Evolutionary conservation across 2,113 vertebrate species (phyloP).

Genomic region (Esox niger): DNA sequence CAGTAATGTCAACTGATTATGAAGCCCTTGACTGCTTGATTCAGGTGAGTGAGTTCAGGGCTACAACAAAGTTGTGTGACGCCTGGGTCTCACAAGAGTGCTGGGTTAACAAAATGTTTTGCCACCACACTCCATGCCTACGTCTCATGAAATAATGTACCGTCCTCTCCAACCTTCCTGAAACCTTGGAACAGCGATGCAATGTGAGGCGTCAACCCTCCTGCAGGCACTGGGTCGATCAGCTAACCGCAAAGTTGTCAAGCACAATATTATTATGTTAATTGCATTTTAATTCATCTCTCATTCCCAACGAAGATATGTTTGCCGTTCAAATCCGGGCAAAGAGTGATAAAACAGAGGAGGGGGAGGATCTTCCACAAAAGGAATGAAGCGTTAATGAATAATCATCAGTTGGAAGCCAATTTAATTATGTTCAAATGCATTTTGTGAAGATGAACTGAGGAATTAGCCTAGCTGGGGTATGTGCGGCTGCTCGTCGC

Average conservation of each 20-base stretch:
- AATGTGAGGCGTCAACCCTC: background rate
- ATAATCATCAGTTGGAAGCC: slow-evolving; percentile 85
- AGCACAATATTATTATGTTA: background rate
- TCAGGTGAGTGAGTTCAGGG: too few relatives aligned
- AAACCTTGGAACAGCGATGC: background rate
- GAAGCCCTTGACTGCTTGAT: too few relatives aligned
- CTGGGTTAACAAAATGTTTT: too few relatives aligned
- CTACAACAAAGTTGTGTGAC: too few relatives aligned
- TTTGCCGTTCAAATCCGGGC: slow-evolving; percentile 71
- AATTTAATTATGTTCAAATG: slow-evolving; percentile 89
- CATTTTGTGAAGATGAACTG: slow-evolving; percentile 77
- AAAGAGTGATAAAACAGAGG: slow-evolving; percentile 25
- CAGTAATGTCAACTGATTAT: too few relatives aligned
- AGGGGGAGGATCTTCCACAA: slow-evolving; percentile 76
- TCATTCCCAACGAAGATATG: slow-evolving; percentile 63
- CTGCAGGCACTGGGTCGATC: background rate
- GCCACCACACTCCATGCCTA: background rate
- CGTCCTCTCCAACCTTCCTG: background rate
- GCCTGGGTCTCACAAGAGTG: too few relatives aligned
- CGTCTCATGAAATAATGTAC: background rate
- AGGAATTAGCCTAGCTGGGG: slow-evolving; percentile 56
- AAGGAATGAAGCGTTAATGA: slow-evolving; percentile 81
- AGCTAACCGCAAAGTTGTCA: background rate
- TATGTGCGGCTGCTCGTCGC: slow-evolving; percentile 62
- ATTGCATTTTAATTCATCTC: slow-evolving; percentile 73